A percentile compares a stretch with the other conserved stretches of the same genome.
phyloP scores from a whole-genome alignment of 1,140 invertebrate species.

The Pogonomyrmex californicus region DNA sequence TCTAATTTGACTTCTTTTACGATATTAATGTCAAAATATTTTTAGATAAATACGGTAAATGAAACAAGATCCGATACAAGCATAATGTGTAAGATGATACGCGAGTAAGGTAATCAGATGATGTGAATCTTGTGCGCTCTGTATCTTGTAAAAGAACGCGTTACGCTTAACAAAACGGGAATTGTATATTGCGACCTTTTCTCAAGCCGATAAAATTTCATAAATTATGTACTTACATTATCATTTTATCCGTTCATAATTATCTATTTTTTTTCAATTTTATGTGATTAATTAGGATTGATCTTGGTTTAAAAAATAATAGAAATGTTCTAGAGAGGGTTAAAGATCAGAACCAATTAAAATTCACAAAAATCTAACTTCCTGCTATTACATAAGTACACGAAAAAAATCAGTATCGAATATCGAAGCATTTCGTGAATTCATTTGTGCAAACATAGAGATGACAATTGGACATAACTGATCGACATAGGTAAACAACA shows the following conservation, averaged over 20 bases:
- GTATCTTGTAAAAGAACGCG: conserved; percentile 9
- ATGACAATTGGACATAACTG: background rate
- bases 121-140: conserved; percentile 3
- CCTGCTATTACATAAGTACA: background rate
- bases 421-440: background rate
- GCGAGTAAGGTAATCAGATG: background rate
- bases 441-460: too few relatives aligned
- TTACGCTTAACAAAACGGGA: conserved; percentile 24
- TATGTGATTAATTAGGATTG: background rate
- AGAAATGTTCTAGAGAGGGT: background rate
- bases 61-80: conserved; percentile 1
- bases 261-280: background rate
- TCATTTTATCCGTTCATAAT: background rate
- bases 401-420: background rate
- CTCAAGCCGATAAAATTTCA: conserved; percentile 23
- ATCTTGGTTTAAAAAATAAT: background rate
- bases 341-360: background rate
- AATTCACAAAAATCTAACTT: conserved; percentile 4
- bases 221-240: background rate
- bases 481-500: background rate
- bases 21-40: conserved; percentile 25
- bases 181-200: conserved; percentile 30
- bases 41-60: background rate
- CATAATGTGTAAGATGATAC: background rate
- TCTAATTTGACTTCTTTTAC: conserved; percentile 18